Conservation (phyloP, 2,888 invertebrate species). For the Drosophila histrio region DNA sequence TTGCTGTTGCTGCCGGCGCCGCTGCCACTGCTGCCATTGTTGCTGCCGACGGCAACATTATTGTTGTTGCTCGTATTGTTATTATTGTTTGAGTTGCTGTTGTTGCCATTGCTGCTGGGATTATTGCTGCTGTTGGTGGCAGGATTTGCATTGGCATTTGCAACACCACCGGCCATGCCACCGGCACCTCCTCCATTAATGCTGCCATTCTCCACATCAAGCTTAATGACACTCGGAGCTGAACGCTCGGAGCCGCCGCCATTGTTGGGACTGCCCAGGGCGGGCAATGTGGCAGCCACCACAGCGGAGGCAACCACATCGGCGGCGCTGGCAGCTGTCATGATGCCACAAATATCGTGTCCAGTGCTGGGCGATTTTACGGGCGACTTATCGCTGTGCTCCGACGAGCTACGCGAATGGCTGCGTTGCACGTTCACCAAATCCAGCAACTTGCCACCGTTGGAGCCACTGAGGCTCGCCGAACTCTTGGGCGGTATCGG, state of each 20-base stretch:
- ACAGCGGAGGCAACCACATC: conserved; percentile 77
- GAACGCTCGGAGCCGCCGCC: conserved; percentile 84
- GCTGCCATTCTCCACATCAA: conserved; percentile 48
- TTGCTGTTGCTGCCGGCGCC: conserved; percentile 72
- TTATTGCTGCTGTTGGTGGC: conserved; percentile 39
- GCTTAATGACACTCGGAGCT: conserved; percentile 70
- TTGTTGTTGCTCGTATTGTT: conserved; percentile 46
- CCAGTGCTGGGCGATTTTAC: conserved; percentile 80
- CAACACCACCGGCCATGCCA: background rate
- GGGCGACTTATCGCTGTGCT: conserved; percentile 85
- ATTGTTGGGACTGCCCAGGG: conserved; percentile 85
- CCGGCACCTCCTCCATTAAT: conserved; percentile 34
- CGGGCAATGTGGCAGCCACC: conserved; percentile 62
- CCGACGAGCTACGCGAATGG: conserved; percentile 81
- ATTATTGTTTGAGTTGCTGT: conserved; percentile 47
- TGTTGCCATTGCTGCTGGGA: conserved; percentile 16
- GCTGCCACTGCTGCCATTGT: conserved; percentile 67
- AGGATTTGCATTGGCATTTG: conserved; percentile 14
- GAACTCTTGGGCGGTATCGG: conserved; percentile 82
- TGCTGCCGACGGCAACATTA: conserved; percentile 41
- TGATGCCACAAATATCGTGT: conserved; percentile 41
- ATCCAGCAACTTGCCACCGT: conserved; percentile 73
- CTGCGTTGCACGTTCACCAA: conserved; percentile 65
- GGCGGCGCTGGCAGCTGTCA: conserved; percentile 33
- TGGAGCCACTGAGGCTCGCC: conserved; percentile 15